phyloP scores from a whole-genome alignment of 2,888 invertebrate species.

The Amiota mariae region DNA sequence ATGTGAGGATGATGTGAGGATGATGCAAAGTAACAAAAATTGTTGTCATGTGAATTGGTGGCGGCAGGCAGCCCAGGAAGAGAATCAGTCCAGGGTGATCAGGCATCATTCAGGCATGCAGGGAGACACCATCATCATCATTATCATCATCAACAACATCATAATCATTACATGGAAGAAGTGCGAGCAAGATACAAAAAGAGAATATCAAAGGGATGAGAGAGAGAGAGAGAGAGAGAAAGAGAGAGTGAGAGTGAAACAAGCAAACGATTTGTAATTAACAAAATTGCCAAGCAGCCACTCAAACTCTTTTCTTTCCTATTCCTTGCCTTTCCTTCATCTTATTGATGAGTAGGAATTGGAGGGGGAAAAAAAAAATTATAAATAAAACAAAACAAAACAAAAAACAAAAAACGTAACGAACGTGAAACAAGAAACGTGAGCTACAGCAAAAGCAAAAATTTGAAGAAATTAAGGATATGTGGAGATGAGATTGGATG shows the following conservation, averaged over 20 bases:
- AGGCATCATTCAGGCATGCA: slow-evolving; percentile 15
- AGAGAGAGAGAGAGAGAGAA: slow-evolving; percentile 37
- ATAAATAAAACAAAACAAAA: not conserved
- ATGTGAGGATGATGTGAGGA: no score
- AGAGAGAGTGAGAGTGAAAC: slow-evolving; percentile 41
- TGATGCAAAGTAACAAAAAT: slow-evolving; percentile 50
- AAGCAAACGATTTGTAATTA: slow-evolving; percentile 72
- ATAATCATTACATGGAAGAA: not conserved
- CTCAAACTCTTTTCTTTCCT: slow-evolving; percentile 42
- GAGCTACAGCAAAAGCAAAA: slow-evolving; percentile 6
- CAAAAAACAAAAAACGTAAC: not conserved
- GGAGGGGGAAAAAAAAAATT: not conserved
- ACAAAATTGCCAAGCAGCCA: slow-evolving; percentile 73
- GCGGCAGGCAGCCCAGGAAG: slow-evolving; percentile 39
- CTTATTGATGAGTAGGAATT: no score
- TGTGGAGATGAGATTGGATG: not conserved
- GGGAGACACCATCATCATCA: not conserved
- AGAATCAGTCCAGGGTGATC: slow-evolving; percentile 17
- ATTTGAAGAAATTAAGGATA: slow-evolving; percentile 27
- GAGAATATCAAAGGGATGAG: not conserved
- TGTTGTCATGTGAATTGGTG: no score
- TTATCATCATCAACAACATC: not conserved
- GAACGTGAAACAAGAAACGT: slow-evolving; percentile 9
- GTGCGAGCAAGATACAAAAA: no score
- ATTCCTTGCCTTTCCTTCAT: not conserved